Conservation (phyloP, 2,113 vertebrate genomes). For the Pycnonotus jocosus region DNA sequence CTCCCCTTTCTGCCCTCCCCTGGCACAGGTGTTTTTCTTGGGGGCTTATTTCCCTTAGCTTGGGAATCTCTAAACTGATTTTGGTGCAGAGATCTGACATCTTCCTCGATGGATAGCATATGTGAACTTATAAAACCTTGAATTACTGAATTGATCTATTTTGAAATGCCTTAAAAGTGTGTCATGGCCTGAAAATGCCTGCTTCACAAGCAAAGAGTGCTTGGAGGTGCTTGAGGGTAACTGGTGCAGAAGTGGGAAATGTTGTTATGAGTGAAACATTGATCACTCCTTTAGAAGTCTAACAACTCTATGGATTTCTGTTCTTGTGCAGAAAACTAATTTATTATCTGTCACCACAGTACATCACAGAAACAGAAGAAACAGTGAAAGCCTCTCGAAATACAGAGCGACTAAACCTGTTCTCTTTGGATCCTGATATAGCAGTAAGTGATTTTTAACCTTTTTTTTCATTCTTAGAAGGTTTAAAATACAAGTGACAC, state of each 20-base stretch:
- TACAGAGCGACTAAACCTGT: conserved; percentile 88
- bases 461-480: background rate
- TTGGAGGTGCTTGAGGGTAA: background rate
- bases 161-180: background rate
- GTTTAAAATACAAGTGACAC: background rate
- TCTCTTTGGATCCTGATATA: conserved; percentile 92
- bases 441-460: conserved; percentile 71
- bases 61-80: background rate
- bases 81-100: background rate
- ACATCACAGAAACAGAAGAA: conserved; percentile 93
- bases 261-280: background rate
- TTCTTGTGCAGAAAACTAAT: conserved; percentile 1
- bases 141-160: background rate
- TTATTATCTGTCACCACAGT: conserved; percentile 71
- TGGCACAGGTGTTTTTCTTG: background rate
- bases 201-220: background rate
- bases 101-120: background rate
- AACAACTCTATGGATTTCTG: background rate
- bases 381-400: conserved; percentile 81
- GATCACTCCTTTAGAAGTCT: background rate
- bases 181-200: background rate
- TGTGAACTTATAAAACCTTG: background rate
- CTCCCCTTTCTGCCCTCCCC: background rate
- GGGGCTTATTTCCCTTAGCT: background rate
- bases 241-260: background rate